phyloP scores from a whole-genome alignment of 2,797 vertebrate genomes.

The Sebastes miniatus region DNA sequence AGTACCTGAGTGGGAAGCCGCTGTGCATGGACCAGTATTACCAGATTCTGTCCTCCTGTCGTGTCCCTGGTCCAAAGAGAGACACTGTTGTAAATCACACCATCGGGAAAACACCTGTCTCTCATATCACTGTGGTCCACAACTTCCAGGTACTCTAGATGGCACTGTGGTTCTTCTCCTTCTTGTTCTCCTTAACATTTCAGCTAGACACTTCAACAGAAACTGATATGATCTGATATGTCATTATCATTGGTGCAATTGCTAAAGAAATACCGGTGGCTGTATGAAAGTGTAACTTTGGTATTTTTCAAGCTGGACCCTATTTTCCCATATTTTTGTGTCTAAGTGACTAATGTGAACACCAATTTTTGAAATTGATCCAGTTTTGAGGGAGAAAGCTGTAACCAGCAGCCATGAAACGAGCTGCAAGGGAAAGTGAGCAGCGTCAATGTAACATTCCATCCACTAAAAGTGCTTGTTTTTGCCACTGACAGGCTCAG shows the following conservation, averaged over 20 bases:
- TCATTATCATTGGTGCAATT: background rate
- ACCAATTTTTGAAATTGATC: no score
- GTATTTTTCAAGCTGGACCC: no score
- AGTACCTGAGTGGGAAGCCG: conserved; percentile 90
- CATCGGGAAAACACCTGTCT: conserved; percentile 81
- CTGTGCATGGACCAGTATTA: conserved; percentile 99
- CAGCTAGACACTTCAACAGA: background rate
- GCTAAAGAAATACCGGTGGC: background rate
- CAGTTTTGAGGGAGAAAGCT: no score
- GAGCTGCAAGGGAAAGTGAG: no score
- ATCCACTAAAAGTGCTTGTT: no score
- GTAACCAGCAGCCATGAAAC: no score
- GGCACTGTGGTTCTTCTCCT: conserved; percentile 4
- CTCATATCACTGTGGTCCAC: conserved; percentile 94
- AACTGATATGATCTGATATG: background rate
- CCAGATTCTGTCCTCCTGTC: conserved; percentile 94
- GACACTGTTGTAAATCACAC: conserved; percentile 88
- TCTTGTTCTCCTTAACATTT: background rate
- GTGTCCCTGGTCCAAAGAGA: conserved; percentile 91
- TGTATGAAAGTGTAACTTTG: background rate
- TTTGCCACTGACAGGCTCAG: no score
- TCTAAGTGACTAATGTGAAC: no score
- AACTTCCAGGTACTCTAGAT: conserved; percentile 91
- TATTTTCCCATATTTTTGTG: no score
- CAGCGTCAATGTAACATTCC: no score